Base-by-base conservation (phyloP, 2,113 vertebrate species). In the Lutjanus erythropterus region DNA sequence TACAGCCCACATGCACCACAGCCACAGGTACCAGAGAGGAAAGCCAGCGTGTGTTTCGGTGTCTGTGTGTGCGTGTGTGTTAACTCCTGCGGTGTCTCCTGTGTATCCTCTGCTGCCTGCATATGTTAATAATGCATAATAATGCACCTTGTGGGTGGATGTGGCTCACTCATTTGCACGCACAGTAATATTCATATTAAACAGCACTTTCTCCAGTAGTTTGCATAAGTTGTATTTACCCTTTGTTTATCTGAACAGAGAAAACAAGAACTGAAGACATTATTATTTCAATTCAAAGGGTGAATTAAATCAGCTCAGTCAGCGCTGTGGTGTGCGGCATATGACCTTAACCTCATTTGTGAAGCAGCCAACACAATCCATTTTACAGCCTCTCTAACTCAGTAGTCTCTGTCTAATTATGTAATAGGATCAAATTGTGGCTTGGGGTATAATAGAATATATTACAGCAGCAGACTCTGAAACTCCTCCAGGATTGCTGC, bases 401-500 rank as follows among this genome's bases (percentile, higher is more conserved):
- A 46, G 84, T 73, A 80, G 83, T 79, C 83, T 84, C 82, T 80
- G 72, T 89, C 66, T 90, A 86, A 92, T 91, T 91, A 85, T 89
- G 72, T 89, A 91, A 85, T 60, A 47, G 58, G 81, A 86, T 86
- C 69, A 83, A 89, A 91, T 76, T 84, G 75, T 80, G 72, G 92
- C 88, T 85, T 18, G 2, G 86, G 88, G 90, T 89, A 62, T 75
- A 78, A 84, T 86, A 87, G 78, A 81, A 83, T 83, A 84, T 87
- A 88, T 90, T 90, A 82, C 64, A 56, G 64, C 64, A 56, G 64
- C 50, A 53, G 70, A 81, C 60, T 85, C 47, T 65, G 69, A 84
- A 87, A 67, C 41, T 61, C 56, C 73, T 81, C 44, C 59, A 74
- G 71, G 71, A 56, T 61, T 81, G 61, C 74, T 77, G 72, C 61